These are phyloP conservation scores for Agrenia bidenticulata DNA, from an alignment of 2,888 invertebrate species.

Conservation along the genomic window DNA sequence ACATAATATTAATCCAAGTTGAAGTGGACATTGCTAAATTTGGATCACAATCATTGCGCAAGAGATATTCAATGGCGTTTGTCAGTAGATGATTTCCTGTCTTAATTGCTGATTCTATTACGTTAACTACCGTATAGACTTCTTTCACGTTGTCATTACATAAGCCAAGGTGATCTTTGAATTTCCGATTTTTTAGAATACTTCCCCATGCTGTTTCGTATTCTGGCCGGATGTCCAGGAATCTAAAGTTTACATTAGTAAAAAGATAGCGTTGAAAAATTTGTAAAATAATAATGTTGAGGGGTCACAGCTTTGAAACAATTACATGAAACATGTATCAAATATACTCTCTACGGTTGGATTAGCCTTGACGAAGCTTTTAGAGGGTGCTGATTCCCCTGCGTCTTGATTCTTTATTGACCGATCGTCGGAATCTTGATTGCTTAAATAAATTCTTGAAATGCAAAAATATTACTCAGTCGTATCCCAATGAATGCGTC, in stretches of 20 bases:
- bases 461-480: no score
- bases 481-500: no score
- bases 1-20: not conserved
- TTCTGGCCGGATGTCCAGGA: not conserved
- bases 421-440: no score
- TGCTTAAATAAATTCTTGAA: no score
- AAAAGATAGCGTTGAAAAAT: conserved; percentile 20
- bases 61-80: no score
- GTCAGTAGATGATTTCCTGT: not conserved
- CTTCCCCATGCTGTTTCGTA: not conserved
- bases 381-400: no score
- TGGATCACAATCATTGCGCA: no score
- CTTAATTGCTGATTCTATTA: not conserved
- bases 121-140: not conserved
- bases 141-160: not conserved
- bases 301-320: no score
- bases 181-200: not conserved
- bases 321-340: not conserved
- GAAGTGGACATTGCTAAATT: no score
- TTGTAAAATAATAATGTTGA: not conserved
- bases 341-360: not conserved
- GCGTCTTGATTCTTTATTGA: no score
- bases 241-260: conserved; percentile 18
- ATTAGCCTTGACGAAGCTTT: not conserved
- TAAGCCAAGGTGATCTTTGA: not conserved